Conservation (phyloP, 1,140 invertebrate species). For the Chlorops oryzae region DNA sequence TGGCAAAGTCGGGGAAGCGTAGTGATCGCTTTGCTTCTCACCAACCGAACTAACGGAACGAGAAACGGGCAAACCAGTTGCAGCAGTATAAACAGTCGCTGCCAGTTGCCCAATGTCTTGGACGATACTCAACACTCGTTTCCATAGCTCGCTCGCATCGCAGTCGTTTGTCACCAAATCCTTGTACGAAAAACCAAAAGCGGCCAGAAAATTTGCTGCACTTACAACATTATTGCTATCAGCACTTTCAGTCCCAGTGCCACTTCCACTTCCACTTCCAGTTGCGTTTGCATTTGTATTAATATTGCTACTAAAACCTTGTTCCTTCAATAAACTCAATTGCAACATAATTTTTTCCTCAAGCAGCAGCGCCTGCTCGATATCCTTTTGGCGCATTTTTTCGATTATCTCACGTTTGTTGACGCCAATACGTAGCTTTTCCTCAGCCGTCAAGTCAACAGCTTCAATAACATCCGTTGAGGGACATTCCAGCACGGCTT, state of each 20-base stretch:
- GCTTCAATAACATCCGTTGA: constrained; percentile 56
- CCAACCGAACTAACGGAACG: constrained; percentile 87
- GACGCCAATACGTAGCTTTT: constrained; percentile 63
- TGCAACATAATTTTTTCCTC: constrained; percentile 86
- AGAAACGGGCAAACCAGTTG: constrained; percentile 63
- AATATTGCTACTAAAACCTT: too few species aligned
- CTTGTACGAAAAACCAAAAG: constrained; percentile 51
- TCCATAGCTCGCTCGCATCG: constrained; percentile 62
- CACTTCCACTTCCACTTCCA: too few species aligned
- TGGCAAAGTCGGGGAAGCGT: constrained; percentile 75
- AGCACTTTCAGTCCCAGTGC: too few species aligned
- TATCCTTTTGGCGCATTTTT: constrained; percentile 76
- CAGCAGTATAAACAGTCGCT: constrained; percentile 62
- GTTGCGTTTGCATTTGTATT: constrained; percentile 12
- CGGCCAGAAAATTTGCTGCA: constrained; percentile 39
- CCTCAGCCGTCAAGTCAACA: constrained; percentile 61
- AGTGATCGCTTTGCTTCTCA: constrained; percentile 77
- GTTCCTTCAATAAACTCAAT: constrained; percentile 63
- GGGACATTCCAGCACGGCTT: constrained; percentile 65
- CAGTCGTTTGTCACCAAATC: constrained; percentile 56
- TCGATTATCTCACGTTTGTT: constrained; percentile 64
- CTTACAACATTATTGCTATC: constrained; percentile 12
- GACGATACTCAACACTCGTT: constrained; percentile 63
- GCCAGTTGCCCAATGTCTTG: constrained; percentile 61
- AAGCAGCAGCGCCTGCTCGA: constrained; percentile 73